These are phyloP conservation scores for Umimayanthus chanpuru DNA, from an alignment of 92 coral and sea anemone genomes.

Conservation along the genomic window DNA sequence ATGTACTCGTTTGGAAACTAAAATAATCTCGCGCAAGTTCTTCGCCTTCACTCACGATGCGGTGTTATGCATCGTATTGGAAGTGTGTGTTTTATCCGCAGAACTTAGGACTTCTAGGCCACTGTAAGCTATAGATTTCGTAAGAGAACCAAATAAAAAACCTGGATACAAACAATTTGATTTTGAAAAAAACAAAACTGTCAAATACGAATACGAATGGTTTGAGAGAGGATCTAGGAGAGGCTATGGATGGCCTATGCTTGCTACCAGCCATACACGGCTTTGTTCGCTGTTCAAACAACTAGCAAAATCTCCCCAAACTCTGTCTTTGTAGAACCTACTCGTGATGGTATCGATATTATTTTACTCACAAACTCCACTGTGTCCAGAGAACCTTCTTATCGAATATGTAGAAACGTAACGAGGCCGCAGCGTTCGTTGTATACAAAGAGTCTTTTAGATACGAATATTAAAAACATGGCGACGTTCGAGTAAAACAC, in stretches of 20 bases:
- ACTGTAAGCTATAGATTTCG: background rate
- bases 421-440: constrained; percentile 22
- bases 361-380: background rate
- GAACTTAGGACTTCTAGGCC: background rate
- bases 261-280: background rate
- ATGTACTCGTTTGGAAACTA: background rate
- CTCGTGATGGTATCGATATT: background rate
- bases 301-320: background rate
- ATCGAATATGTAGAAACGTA: constrained; percentile 26
- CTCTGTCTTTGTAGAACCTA: background rate
- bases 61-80: background rate
- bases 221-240: background rate
- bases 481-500: constrained; percentile 34
- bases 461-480: constrained; percentile 38
- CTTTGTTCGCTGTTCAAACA: constrained; percentile 4
- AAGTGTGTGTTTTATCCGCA: background rate
- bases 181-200: background rate
- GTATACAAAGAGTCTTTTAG: constrained; percentile 41
- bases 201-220: background rate
- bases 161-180: background rate
- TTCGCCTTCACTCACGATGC: constrained; percentile 7
- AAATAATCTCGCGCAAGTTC: constrained; percentile 26
- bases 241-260: too few species aligned
- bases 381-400: background rate
- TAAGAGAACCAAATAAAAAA: background rate